Percentiles rank a stretch among this genome's conserved stretches.
Conservation (phyloP, 2,797 vertebrate genomes). For the Microctenopoma stevenorrisi region DNA sequence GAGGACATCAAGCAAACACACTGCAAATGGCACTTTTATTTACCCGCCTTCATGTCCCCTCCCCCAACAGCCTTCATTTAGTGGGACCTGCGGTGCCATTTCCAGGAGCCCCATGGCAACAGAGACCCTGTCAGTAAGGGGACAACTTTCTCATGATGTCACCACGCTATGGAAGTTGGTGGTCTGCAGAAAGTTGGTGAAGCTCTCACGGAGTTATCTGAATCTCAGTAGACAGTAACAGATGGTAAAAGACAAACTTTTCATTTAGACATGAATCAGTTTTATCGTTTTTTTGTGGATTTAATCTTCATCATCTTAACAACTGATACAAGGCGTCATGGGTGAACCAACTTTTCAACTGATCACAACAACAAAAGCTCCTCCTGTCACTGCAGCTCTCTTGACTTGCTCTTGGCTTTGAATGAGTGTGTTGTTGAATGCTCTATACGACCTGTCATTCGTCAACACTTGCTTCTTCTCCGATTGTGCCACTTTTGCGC, state of each 20-base stretch:
- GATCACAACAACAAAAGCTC: slow-evolving; percentile 60
- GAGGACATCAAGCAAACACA: slow-evolving; percentile 78
- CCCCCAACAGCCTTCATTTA: slow-evolving; percentile 74
- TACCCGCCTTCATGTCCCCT: slow-evolving; percentile 63
- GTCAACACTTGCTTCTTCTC: slow-evolving; percentile 48
- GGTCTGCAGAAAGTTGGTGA: slow-evolving; percentile 28
- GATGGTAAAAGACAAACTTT: not conserved
- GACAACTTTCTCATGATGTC: slow-evolving; percentile 86
- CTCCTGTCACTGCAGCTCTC: slow-evolving; percentile 27
- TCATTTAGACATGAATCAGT: not conserved
- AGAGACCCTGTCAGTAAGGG: slow-evolving; percentile 69
- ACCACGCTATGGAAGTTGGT: slow-evolving; percentile 57
- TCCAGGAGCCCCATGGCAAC: slow-evolving; percentile 82
- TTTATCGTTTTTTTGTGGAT: not conserved
- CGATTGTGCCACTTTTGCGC: slow-evolving; percentile 54
- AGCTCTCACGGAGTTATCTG: slow-evolving; percentile 15
- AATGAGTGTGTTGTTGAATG: slow-evolving; percentile 55
- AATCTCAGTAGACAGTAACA: not conserved
- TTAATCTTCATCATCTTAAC: not conserved
- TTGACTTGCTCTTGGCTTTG: slow-evolving; percentile 51
- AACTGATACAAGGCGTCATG: not conserved
- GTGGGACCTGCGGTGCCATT: slow-evolving; percentile 69
- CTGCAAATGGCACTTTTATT: slow-evolving; percentile 81
- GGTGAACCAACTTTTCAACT: not conserved
- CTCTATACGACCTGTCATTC: slow-evolving; percentile 62